Evolutionary conservation across 2,888 invertebrate species (phyloP), one percentile per base, ranked within the genome.

Genomic region (Chromoteleia sp.): DNA sequence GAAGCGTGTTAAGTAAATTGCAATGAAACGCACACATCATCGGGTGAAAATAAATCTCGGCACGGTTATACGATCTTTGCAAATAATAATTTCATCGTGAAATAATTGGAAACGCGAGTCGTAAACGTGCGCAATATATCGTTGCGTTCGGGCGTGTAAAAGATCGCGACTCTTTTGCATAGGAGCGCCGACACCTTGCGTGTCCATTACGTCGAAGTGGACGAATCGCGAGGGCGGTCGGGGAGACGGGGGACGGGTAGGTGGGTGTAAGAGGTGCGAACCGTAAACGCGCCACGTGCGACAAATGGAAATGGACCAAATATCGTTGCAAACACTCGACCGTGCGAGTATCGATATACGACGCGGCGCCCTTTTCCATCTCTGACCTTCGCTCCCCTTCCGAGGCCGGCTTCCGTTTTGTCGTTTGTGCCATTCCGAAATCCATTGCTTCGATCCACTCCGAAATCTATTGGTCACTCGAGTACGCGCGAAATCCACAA

Each of bases 301-400:
- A 85, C 89, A 90, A 90, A 90, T 90, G 90, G 90, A 90, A 90
- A 90, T 90, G 90, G 90, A 90, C 88, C 90, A 89, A 90, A 90
- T 90, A 90, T 90, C 89, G 89, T 87, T 87, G 89, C 90, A 89
- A 90, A 90, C 89, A 90, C 89, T 88, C 88, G 87, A 86, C 86
- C 85, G 84, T 82, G 85, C 84, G 86, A 87, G 88, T 89, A 88
- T 89, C 89, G 88, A 90, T 89, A 89, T 89, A 89, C 88, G 88
- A 86, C 87, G 86, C 85, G 87, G 86, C 85, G 87, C 87, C 86
- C 89, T 85, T 83, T 84, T 82, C 85, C 83, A 80, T 84, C 82
- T 82, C 84, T 75, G 77, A 82, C 79, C 77, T 80, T 73, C 74
- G 80, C 48, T 56, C 77, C 75, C 78, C 81, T 71, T 65, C 56